phyloP scores from a whole-genome alignment of 1,140 invertebrate genomes.

The Platyscapa corneri region DNA sequence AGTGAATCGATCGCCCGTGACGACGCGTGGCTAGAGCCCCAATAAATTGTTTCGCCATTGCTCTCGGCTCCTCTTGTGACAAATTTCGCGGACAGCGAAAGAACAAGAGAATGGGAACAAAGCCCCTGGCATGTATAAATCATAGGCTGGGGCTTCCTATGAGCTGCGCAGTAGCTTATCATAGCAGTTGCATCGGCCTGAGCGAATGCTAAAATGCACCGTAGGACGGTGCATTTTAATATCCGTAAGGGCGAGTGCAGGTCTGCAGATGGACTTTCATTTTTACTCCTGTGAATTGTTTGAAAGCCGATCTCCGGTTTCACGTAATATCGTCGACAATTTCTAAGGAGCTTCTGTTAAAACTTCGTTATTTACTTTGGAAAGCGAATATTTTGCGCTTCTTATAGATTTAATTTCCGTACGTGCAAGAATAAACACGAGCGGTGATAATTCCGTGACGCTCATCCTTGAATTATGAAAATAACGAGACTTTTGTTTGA shows the following conservation, averaged over 20 bases:
- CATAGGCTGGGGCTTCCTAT: background rate
- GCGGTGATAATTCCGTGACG: too few species aligned
- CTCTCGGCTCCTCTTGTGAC: background rate
- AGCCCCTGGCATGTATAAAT: conserved; percentile 24
- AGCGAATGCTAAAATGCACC: conserved; percentile 19
- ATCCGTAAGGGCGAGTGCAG: background rate
- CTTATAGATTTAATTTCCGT: too few species aligned
- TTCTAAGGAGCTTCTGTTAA: too few species aligned
- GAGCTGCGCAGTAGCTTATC: conserved; percentile 24
- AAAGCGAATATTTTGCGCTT: too few species aligned
- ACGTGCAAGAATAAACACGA: too few species aligned
- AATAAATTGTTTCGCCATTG: conserved; percentile 17
- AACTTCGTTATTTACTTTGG: too few species aligned
- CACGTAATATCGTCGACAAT: background rate
- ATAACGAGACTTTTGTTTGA: too few species aligned
- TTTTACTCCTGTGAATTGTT: too few species aligned
- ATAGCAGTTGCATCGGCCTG: background rate
- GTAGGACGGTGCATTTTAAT: conserved; percentile 29
- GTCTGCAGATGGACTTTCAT: background rate
- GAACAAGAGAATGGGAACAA: background rate
- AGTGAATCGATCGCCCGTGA: background rate
- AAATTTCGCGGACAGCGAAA: conserved; percentile 37
- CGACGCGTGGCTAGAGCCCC: background rate
- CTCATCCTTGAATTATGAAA: too few species aligned
- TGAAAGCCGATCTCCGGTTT: background rate